Evolutionary conservation across 2,113 vertebrate species (phyloP), one percentile per base, ranked within the genome.

Genomic region (Stigmatopora nigra): DNA sequence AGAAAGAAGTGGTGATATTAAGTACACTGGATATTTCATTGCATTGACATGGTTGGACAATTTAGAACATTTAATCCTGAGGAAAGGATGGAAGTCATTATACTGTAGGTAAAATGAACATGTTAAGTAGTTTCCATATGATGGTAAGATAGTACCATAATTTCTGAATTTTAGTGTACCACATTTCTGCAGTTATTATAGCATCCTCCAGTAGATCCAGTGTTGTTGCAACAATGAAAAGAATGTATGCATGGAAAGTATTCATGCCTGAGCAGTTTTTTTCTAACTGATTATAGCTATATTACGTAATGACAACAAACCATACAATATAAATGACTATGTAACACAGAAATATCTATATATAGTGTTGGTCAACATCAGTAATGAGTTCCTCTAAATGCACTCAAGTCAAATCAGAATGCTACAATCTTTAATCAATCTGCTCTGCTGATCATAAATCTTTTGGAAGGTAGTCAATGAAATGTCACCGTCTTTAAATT

Each of bases 381-480:
- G 38, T 66, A 31, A 31, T 67, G 45, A 68, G 56, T 61, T 70
- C 25, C n/a, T 53, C 12, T 64, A 25, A 38, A 68, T 53, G 66
- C 6, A 41, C 38, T 8, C 5, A 77, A 69, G 72, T 66, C 63
- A 69, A 46, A 46, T 46, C 45, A 58, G 65, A 66, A 57, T 68
- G 7, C 36, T 67, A 65, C 47, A 36, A 22, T 71, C 25, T 56
- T 67, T 58, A 61, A 64, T 64, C 48, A 53, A 46, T 63, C 11
- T 41, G 65, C 69, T 68, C 41, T 15, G 1, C 46, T 19, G 38
- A 49, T 75, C 72, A 78, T 75, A 71, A 78, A 67, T 71, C 57
- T 65, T 63, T 16, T 49, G 12, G 19, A 22, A 60, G 66, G 53
- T 19, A 49, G 47, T 67, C 55, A 12, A 61, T 56, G 46, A 46